Evolutionary conservation across 2,888 invertebrate species (phyloP), one percentile per base, ranked within the genome.

Genomic region (Eulithis prunata): DNA sequence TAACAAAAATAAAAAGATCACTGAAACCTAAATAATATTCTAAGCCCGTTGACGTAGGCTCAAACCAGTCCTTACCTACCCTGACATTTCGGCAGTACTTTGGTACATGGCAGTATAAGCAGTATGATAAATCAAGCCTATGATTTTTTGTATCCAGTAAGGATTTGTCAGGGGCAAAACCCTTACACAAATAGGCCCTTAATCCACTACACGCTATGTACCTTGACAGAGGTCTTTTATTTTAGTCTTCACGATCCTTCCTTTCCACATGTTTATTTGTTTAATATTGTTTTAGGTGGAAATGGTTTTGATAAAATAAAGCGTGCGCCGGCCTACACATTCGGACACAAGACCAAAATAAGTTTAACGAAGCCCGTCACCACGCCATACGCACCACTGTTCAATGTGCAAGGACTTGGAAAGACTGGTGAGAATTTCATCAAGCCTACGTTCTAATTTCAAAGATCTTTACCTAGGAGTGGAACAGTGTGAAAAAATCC

Each of bases 241-340:
- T 62, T 55, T 62, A 4, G 32, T 51, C 51, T 56, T 45, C 45
- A 45, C 11, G 11, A 28, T 47, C 5, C 38, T 54, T 32, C 43
- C 36, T 57, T 54, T 57, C 38, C 13, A 14, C 45, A 3, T 43
- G 36, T 65, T 61, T 64, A 32, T 11, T 11, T 55, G 61, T 64
- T 43, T 32, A 38, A 11, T 62, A 41, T 53, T 38, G 38, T 78
- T 77, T 12, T 62, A 91, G 91, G 90, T 76, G 90, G 90, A 0
- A 81, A 78, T 12, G 91, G 91, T 0, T 88, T 81, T 69, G 85
- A 84, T 12, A 84, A 83, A 57, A 89, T 91, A 67, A 87, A 81
- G 66, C 85, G 87, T 28, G 80, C 86, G 0, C 91, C 91, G n/a
- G 90, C 90, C 0, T 91, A 87, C 67, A 84, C 87, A 0, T 89